phyloP scores from a whole-genome alignment of 1,140 invertebrate species.

The Drosophila gunungcola region DNA sequence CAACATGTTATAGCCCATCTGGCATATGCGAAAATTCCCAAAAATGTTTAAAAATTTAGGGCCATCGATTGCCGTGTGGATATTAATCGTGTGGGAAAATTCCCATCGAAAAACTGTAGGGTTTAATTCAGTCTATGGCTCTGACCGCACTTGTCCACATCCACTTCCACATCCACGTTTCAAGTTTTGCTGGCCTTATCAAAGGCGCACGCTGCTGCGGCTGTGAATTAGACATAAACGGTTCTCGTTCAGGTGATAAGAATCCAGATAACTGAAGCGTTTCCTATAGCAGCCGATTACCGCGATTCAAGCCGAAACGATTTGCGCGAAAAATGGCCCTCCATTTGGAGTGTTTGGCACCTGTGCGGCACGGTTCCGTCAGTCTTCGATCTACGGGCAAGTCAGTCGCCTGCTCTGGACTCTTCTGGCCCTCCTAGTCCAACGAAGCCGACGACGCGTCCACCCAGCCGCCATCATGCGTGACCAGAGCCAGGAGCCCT shows the following conservation, averaged over 20 bases:
- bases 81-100: slow-evolving; percentile 44
- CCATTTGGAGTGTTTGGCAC: slow-evolving; percentile 24
- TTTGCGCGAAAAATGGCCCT: slow-evolving; percentile 57
- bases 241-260: slow-evolving; percentile 56
- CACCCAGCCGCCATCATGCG: slow-evolving; percentile 50
- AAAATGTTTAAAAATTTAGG: slow-evolving; percentile 51
- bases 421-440: slow-evolving; percentile 31
- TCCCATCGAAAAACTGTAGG: neutral
- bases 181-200: slow-evolving; percentile 20
- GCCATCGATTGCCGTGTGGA: slow-evolving; percentile 18
- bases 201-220: neutral
- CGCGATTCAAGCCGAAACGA: slow-evolving; percentile 34
- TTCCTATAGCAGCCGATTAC: slow-evolving; percentile 41
- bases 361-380: slow-evolving; percentile 29
- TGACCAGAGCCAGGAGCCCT: slow-evolving; percentile 46
- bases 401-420: slow-evolving; percentile 43
- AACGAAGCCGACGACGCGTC: slow-evolving; percentile 29
- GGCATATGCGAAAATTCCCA: slow-evolving; percentile 60
- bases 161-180: slow-evolving; percentile 2
- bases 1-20: slow-evolving; percentile 20
- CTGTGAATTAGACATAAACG: slow-evolving; percentile 31
- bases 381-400: slow-evolving; percentile 60
- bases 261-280: slow-evolving; percentile 43
- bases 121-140: slow-evolving; percentile 18
- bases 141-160: slow-evolving; percentile 30